phyloP scores from a whole-genome alignment of 2,113 vertebrate species.

The Mesocricetus auratus region DNA sequence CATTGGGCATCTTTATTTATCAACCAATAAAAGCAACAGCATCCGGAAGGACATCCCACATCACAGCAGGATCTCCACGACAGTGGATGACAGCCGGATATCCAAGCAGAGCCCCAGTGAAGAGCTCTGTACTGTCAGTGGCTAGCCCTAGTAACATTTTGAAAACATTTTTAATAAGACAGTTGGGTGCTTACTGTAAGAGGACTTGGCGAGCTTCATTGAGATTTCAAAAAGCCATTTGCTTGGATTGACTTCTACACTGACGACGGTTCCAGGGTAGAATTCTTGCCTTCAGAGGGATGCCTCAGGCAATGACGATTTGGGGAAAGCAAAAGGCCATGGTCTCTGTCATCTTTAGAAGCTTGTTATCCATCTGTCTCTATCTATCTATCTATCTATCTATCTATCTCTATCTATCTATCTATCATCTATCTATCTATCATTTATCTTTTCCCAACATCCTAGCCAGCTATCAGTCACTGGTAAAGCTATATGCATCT shows the following conservation, averaged over 20 bases:
- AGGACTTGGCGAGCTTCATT: neutral
- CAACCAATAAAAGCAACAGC: too few species aligned
- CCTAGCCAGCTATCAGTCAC: neutral
- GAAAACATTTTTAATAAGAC: neutral
- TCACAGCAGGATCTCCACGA: neutral
- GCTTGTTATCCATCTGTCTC: neutral
- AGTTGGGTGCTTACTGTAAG: neutral
- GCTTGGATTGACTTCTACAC: neutral
- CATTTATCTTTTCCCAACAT: neutral
- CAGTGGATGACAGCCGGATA: neutral
- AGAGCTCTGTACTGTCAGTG: neutral
- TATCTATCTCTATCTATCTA: neutral
- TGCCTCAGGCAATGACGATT: neutral
- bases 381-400: neutral
- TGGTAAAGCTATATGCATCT: neutral
- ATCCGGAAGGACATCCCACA: too few species aligned
- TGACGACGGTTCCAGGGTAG: neutral
- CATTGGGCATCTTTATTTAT: too few species aligned
- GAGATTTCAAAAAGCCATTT: neutral
- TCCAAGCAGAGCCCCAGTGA: neutral
- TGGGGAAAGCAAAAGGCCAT: neutral
- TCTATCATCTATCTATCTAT: neutral
- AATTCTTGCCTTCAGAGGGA: neutral
- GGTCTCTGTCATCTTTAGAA: neutral
- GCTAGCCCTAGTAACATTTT: neutral